These are phyloP conservation scores for Hymenochirus boettgeri DNA, from an alignment of 2,113 vertebrate genomes.

Conservation along the genomic window DNA sequence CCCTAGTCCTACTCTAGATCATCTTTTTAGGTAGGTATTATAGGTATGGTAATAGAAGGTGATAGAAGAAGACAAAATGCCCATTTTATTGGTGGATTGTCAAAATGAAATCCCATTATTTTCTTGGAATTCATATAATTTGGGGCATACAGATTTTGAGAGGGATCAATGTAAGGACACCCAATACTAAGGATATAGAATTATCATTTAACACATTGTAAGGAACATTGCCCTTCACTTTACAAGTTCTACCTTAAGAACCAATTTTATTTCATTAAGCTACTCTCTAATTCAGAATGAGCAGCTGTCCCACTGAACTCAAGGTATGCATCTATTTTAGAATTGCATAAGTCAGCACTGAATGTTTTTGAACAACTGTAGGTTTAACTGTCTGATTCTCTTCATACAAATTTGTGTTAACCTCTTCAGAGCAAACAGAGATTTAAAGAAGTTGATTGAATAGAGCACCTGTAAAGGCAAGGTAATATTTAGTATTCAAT, in stretches of 20 bases:
- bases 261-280: conserved; percentile 65
- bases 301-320: conserved; percentile 60
- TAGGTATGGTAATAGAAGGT: too few species aligned
- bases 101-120: too few species aligned
- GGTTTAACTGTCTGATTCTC: conserved; percentile 52
- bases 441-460: too few species aligned
- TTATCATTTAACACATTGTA: conserved; percentile 13
- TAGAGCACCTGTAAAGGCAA: too few species aligned
- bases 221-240: conserved; percentile 33
- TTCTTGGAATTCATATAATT: too few species aligned
- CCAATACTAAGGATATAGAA: neutral
- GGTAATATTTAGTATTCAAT: too few species aligned
- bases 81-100: too few species aligned
- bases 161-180: neutral
- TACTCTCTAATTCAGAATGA: conserved; percentile 66
- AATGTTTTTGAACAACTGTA: conserved; percentile 57
- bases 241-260: conserved; percentile 47
- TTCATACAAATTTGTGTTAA: conserved; percentile 18
- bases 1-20: too few species aligned
- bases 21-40: too few species aligned
- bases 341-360: conserved; percentile 53
- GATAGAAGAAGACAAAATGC: too few species aligned
- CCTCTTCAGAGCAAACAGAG: conserved; percentile 16
- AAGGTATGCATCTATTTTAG: conserved; percentile 65
- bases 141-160: too few species aligned